These are phyloP conservation scores for Xiphophorus birchmanni DNA, from an alignment of 2,797 vertebrate genomes.

Conservation along the genomic window DNA sequence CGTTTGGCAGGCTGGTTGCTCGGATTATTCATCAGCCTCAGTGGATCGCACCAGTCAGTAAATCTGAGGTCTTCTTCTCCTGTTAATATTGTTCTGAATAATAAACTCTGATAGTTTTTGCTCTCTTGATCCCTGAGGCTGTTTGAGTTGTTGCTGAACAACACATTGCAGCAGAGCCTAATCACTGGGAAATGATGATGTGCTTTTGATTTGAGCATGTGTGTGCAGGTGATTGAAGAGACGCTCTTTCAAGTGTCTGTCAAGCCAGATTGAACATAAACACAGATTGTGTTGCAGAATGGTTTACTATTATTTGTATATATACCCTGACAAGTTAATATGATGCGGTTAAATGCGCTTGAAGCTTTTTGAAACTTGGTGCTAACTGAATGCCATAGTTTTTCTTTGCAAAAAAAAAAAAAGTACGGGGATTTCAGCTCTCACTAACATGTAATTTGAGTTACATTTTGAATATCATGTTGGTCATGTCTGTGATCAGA, in stretches of 20 bases:
- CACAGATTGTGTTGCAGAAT: neutral
- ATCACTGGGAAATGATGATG: conserved; percentile 20
- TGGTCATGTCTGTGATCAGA: neutral
- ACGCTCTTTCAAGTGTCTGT: conserved; percentile 21
- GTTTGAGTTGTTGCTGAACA: conserved; percentile 32
- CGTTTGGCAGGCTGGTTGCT: conserved; percentile 39
- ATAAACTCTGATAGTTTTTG: conserved; percentile 37
- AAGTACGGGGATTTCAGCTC: neutral
- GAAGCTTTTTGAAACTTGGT: neutral
- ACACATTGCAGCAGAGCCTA: conserved; percentile 13
- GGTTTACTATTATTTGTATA: neutral
- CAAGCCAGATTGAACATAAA: neutral
- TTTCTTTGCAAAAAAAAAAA: neutral
- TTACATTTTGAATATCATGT: neutral
- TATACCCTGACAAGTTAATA: neutral
- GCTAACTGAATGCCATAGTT: neutral
- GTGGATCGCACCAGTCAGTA: conserved; percentile 32
- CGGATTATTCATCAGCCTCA: conserved; percentile 46
- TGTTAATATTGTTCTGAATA: conserved; percentile 49
- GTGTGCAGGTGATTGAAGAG: conserved; percentile 30
- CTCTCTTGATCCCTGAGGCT: conserved; percentile 45
- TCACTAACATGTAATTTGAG: neutral
- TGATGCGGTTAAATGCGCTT: neutral
- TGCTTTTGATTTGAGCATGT: conserved; percentile 26
- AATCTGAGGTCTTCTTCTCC: conserved; percentile 35